phyloP scores from a whole-genome alignment of 2,797 vertebrate species.

The Pitangus sulphuratus region DNA sequence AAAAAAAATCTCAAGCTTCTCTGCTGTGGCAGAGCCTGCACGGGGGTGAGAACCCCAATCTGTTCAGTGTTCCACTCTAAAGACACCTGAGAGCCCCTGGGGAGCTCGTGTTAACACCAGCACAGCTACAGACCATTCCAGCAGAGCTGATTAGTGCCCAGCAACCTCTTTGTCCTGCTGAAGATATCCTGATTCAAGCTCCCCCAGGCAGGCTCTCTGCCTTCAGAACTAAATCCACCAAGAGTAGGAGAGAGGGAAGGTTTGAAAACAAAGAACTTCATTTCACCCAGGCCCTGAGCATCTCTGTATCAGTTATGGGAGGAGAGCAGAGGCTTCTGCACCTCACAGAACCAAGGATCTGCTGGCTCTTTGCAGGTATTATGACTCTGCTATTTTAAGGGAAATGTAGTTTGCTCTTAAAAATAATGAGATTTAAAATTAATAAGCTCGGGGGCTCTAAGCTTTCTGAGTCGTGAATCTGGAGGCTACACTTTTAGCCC shows the following conservation, averaged over 20 bases:
- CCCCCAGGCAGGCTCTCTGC: neutral
- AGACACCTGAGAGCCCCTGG: neutral
- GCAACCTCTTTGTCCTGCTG: neutral
- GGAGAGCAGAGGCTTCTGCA: neutral
- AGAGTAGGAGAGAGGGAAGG: neutral
- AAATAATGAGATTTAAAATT: slow-evolving; percentile 38
- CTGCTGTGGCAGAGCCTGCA: neutral
- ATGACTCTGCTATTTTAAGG: neutral
- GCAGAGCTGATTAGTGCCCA: neutral
- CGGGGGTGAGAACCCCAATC: neutral
- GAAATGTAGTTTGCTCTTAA: slow-evolving; percentile 20
- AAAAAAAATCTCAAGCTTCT: neutral
- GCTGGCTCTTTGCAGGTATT: neutral
- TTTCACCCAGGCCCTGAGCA: neutral
- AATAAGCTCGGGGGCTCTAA: neutral
- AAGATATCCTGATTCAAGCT: neutral
- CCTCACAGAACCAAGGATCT: neutral
- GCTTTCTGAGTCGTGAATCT: neutral
- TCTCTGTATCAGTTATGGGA: neutral
- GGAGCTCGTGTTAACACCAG: neutral
- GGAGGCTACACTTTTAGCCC: neutral
- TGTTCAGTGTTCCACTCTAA: neutral
- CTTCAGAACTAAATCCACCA: neutral
- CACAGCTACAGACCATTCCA: neutral
- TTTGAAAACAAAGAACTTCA: neutral